These are phyloP conservation scores for Crocallis elinguaria DNA, from an alignment of 2,888 invertebrate species.

Conservation along the genomic window DNA sequence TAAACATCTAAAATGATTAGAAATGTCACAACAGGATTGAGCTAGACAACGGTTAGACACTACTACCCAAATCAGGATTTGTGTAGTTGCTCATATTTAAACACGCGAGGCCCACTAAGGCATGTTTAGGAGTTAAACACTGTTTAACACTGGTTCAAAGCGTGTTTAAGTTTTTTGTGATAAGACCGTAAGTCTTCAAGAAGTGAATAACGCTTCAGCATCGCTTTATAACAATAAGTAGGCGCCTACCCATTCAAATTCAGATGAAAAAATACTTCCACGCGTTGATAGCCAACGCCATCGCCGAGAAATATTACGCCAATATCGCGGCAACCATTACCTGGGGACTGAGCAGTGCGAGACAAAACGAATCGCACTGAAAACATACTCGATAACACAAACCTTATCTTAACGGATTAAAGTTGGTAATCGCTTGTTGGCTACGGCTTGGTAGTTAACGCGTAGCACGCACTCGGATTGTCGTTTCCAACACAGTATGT, in stretches of 20 bases:
- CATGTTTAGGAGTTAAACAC: too few species aligned
- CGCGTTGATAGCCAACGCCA: slow-evolving; percentile 70
- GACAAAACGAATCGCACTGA: slow-evolving; percentile 65
- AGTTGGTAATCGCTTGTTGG: slow-evolving; percentile 46
- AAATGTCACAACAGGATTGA: too few species aligned
- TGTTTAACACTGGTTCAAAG: too few species aligned
- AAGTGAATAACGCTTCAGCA: slow-evolving; percentile 19
- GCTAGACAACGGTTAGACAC: too few species aligned
- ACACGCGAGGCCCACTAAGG: too few species aligned
- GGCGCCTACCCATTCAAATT: slow-evolving; percentile 28
- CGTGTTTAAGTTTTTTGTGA: too few species aligned
- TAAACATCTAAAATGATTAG: too few species aligned
- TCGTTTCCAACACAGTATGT: slow-evolving; percentile 50
- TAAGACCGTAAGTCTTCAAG: slow-evolving; percentile 22
- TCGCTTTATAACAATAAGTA: slow-evolving; percentile 26
- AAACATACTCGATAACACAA: slow-evolving; percentile 43
- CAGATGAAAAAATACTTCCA: slow-evolving; percentile 59
- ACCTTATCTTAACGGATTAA: slow-evolving; percentile 35
- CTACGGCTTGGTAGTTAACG: slow-evolving; percentile 65
- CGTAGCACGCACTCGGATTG: slow-evolving; percentile 74
- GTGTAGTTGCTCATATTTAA: too few species aligned
- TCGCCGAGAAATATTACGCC: slow-evolving; percentile 71
- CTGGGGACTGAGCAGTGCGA: slow-evolving; percentile 59
- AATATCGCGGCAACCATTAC: slow-evolving; percentile 70
- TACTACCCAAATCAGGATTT: too few species aligned